Percentiles rank a stretch among this genome's conserved stretches.
Conservation (phyloP, 30 jellyfish, hydroid and myxozoan species). For the Aurelia sp. region DNA sequence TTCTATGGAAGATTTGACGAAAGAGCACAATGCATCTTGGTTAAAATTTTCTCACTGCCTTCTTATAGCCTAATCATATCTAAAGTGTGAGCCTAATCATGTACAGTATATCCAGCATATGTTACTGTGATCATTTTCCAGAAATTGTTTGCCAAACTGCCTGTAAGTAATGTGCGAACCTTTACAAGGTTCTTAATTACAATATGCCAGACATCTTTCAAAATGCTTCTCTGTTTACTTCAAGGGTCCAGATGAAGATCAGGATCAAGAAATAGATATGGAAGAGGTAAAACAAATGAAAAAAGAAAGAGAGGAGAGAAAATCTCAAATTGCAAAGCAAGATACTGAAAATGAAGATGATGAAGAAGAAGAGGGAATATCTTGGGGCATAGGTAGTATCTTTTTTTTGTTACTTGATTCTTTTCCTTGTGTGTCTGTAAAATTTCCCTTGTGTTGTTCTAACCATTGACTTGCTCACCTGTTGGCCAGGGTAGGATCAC, state of each 20-base stretch:
- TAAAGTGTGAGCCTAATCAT: too few species aligned
- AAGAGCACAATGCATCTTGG: too few species aligned
- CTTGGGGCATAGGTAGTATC: constrained; percentile 99
- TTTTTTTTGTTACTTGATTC: not conserved
- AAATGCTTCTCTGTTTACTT: not conserved
- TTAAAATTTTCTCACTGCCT: too few species aligned
- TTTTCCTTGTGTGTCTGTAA: too few species aligned
- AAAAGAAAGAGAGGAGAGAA: constrained; percentile 21
- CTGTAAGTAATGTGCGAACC: too few species aligned
- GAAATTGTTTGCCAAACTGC: too few species aligned
- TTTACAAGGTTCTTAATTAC: not conserved
- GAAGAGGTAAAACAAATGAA: constrained; percentile 45
- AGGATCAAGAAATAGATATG: constrained; percentile 89
- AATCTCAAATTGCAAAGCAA: not conserved
- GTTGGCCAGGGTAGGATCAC: too few species aligned
- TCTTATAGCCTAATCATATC: too few species aligned
- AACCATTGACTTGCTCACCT: not conserved
- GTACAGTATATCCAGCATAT: too few species aligned
- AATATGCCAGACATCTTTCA: not conserved
- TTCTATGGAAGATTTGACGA: too few species aligned
- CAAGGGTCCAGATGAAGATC: constrained; percentile 98
- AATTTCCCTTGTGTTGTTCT: too few species aligned
- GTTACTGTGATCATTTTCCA: too few species aligned
- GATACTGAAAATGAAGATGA: constrained; percentile 11
- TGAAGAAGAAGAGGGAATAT: constrained; percentile 58